A percentile compares a stretch with the other conserved stretches of the same genome.
Evolutionary conservation across 2,888 invertebrate genomes (phyloP).

Genomic region (Drosophila austrosaltans): DNA sequence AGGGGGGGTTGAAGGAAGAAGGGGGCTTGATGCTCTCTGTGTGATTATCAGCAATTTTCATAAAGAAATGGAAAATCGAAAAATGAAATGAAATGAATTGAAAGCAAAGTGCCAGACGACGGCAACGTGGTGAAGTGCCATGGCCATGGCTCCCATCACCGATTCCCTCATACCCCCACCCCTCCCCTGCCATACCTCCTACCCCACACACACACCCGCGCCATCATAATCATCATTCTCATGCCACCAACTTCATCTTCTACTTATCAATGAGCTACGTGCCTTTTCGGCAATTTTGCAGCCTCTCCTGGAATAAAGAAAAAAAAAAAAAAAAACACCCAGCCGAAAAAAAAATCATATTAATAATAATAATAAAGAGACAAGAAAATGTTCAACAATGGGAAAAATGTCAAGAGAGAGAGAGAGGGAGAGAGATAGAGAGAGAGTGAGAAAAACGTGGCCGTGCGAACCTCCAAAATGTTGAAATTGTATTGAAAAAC

Average conservation of each 20-base stretch:
- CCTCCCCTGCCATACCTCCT: neutral
- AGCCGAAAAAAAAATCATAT: slow-evolving; percentile 53
- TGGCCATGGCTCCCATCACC: slow-evolving; percentile 43
- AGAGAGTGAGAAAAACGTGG: slow-evolving; percentile 21
- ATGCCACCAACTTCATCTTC: slow-evolving; percentile 18
- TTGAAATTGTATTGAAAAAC: neutral
- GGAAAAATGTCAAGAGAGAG: neutral
- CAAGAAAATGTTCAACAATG: slow-evolving; percentile 28
- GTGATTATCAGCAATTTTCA: slow-evolving; percentile 76
- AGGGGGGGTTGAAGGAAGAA: slow-evolving; percentile 7
- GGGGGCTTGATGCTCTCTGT: slow-evolving; percentile 13
- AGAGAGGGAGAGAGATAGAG: slow-evolving; percentile 9
- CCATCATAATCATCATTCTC: slow-evolving; percentile 6
- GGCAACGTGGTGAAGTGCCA: slow-evolving; percentile 73
- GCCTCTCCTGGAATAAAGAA: slow-evolving; percentile 61
- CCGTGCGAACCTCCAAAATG: slow-evolving; percentile 20
- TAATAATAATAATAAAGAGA: slow-evolving; percentile 52
- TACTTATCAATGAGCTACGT: slow-evolving; percentile 68
- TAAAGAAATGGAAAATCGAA: slow-evolving; percentile 74
- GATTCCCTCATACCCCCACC: neutral
- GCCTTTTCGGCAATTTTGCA: slow-evolving; percentile 74
- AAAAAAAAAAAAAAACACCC: slow-evolving; percentile 56
- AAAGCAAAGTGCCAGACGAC: slow-evolving; percentile 68
- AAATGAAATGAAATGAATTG: slow-evolving; percentile 58
- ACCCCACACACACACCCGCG: no score